phyloP scores from a whole-genome alignment of 1,140 invertebrate genomes.

The Drosophila nebulosa region DNA sequence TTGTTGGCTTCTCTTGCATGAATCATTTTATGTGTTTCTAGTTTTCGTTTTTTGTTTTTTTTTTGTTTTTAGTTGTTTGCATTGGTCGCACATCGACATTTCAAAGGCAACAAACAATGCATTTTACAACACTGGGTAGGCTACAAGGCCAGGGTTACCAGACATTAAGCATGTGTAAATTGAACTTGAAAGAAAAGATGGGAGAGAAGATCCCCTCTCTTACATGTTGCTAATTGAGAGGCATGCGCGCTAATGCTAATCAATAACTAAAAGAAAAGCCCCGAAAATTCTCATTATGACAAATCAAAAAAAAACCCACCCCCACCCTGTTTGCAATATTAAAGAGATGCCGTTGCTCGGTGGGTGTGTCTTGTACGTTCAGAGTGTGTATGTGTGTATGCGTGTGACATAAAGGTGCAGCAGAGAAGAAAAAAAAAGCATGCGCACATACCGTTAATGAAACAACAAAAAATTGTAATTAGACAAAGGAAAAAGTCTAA shows the following conservation, averaged over 20 bases:
- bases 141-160: conserved; percentile 7
- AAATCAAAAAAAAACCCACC: conserved; percentile 3
- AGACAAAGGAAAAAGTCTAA: conserved; percentile 41
- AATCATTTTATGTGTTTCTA: conserved; percentile 42
- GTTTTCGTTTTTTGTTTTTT: conserved; percentile 34
- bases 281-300: conserved; percentile 18
- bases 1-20: conserved; percentile 25
- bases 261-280: conserved; percentile 10
- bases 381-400: neutral
- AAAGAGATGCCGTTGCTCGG: conserved; percentile 7
- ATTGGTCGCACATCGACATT: conserved; percentile 32
- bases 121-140: conserved; percentile 40
- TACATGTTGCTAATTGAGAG: conserved; percentile 7
- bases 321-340: conserved; percentile 24
- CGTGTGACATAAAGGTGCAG: conserved; percentile 40
- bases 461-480: conserved; percentile 40
- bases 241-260: conserved; percentile 4
- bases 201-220: neutral
- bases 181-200: conserved; percentile 2
- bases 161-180: conserved; percentile 3
- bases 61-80: conserved; percentile 56
- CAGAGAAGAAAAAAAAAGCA: conserved; percentile 29
- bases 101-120: conserved; percentile 8
- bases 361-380: conserved; percentile 28
- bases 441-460: conserved; percentile 60